Percentiles rank a stretch among this genome's conserved stretches.
Evolutionary conservation across 2,113 vertebrate species (phyloP).

Genomic region (Oophaga pumilio): DNA sequence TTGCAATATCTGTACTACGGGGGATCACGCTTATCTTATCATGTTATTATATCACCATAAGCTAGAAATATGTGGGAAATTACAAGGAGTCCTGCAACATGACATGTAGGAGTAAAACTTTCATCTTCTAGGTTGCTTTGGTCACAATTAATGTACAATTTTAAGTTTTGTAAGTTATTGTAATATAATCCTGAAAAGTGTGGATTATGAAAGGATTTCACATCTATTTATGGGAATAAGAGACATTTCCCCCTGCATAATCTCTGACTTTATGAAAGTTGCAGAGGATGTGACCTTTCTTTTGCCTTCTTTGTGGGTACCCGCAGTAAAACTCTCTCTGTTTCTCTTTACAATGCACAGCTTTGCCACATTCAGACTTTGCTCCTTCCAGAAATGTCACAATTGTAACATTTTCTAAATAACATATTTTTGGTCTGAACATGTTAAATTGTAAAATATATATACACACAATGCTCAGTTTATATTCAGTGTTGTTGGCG

Average conservation of each 20-base stretch:
- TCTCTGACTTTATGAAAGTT: background rate
- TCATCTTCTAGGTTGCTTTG: too few species aligned
- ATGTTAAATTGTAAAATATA: background rate
- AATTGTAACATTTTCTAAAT: constrained; percentile 44
- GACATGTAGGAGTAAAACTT: background rate
- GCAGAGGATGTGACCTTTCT: constrained; percentile 41
- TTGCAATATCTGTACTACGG: too few species aligned
- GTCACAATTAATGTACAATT: too few species aligned
- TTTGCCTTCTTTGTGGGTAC: background rate
- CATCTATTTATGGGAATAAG: constrained; percentile 1
- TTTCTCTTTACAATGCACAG: background rate
- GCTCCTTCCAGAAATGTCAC: constrained; percentile 41
- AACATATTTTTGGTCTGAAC: constrained; percentile 17
- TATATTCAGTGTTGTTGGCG: background rate
- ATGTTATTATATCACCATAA: too few species aligned
- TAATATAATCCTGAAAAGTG: background rate
- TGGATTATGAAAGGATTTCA: background rate
- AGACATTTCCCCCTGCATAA: constrained; percentile 15
- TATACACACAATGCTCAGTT: background rate
- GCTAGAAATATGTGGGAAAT: too few species aligned
- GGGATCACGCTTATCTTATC: too few species aligned
- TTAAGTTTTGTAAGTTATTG: too few species aligned
- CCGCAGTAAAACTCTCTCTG: background rate
- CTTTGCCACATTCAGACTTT: background rate
- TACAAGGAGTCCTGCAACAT: too few species aligned